Evolutionary conservation across 2,888 invertebrate species (phyloP), one percentile per base, ranked within the genome.

Genomic region (Magallana nippona): DNA sequence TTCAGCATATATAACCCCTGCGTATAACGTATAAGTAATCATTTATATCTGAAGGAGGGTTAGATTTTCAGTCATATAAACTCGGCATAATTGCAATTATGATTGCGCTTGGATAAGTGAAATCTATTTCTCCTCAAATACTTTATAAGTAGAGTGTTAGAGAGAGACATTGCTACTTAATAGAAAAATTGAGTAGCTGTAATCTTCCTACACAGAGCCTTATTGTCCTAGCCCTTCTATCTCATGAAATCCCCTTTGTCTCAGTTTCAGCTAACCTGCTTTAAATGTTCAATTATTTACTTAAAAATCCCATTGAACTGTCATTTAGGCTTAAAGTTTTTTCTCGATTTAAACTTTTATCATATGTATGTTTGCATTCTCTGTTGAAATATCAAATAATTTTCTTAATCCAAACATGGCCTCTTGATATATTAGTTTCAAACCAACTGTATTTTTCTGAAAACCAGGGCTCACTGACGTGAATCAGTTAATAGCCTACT

Each of bases 281-380:
- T 71, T 32, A 71, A 71, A 63, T 27, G 32, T 32, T 71, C 71
- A 13, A 71, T 71, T 71, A 71, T 71, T 71, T 71, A 27, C 71
- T 15, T 13, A 71, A 27, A 71, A 71, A 27, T 71, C 27, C 71
- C 27, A 27, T 32, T 71, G 71, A 32, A 32, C 27, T 71, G 27
- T 71, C 71, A 71, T 71, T 22, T 71, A 71, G 71, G 15, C 71
- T 27, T 71, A 22, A 27, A 32, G 27, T 0, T 22, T 22, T 22
- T 19, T 71, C 32, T 22, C 27, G 71, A 22, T 71, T 32, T 32
- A 71, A 71, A 27, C 71, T 71, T 27, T 71, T 27, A 71, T 71
- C 71, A 22, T 71, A 22, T 27, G 71, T 71, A 32, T 71, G 32
- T 71, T 71, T 71, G 22, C 71, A 71, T 71, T 71, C 71, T 27